Evolutionary conservation across 2,888 invertebrate genomes (phyloP).

Genomic region (Papilio protenor): DNA sequence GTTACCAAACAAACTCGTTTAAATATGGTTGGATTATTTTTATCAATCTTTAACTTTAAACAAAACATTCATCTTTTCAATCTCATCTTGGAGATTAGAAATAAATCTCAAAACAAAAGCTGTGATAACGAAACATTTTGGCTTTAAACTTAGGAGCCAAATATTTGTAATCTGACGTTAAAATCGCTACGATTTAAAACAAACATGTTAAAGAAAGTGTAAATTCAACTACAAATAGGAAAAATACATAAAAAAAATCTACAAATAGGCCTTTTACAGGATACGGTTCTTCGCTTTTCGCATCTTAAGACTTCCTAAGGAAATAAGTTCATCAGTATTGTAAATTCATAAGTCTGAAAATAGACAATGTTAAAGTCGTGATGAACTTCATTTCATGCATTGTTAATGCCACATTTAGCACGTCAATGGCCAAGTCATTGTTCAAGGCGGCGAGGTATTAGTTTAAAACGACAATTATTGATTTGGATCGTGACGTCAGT

Average conservation of each 20-base stretch:
- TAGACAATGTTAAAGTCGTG: neutral
- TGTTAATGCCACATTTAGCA: slow-evolving; percentile 17
- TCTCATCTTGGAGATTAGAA: slow-evolving; percentile 4
- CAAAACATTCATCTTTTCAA: neutral
- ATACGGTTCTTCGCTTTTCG: too few relatives aligned
- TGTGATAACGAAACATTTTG: neutral
- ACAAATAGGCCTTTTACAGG: too few relatives aligned
- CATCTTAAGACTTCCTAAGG: too few relatives aligned
- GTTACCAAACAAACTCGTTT: slow-evolving; percentile 5
- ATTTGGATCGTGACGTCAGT: slow-evolving; percentile 58
- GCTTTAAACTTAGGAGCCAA: neutral
- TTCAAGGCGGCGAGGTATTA: slow-evolving; percentile 21
- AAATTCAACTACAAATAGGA: too few relatives aligned
- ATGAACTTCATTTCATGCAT: slow-evolving; percentile 9
- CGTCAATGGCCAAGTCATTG: slow-evolving; percentile 9
- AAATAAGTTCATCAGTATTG: neutral
- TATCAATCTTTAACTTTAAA: neutral
- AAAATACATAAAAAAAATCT: too few relatives aligned
- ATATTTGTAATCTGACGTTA: neutral
- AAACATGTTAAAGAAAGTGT: neutral
- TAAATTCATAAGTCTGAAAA: neutral
- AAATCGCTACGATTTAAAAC: neutral
- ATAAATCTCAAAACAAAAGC: neutral
- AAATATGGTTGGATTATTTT: neutral
- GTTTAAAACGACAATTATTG: slow-evolving; percentile 52